Evolutionary conservation across 2,113 vertebrate genomes (phyloP).

Genomic region (Opisthocomus hoazin): DNA sequence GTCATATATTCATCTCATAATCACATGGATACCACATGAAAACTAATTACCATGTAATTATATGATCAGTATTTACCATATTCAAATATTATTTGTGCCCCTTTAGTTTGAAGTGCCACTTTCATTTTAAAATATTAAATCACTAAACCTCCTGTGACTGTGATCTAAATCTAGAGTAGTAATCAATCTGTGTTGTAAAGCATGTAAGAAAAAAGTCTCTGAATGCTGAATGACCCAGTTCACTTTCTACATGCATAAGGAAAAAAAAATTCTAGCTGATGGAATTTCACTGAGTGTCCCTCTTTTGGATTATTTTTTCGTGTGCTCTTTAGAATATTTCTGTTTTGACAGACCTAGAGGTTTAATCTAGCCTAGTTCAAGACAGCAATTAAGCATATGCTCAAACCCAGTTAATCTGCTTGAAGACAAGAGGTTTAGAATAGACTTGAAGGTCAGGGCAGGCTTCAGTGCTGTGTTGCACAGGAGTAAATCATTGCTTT

Average conservation of each 20-base stretch:
- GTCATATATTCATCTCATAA: conserved; percentile 6
- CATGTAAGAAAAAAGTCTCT: not conserved
- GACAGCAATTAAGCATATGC: not conserved
- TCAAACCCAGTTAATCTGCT: conserved; percentile 1
- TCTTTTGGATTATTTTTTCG: not conserved
- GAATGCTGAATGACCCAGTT: conserved; percentile 8
- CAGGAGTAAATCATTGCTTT: not conserved
- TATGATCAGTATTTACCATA: not conserved
- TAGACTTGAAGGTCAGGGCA: not conserved
- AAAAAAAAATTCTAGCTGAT: not conserved
- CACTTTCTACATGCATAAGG: not conserved
- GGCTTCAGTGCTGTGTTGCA: not conserved
- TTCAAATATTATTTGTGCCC: not conserved
- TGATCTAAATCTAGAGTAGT: conserved; percentile 18
- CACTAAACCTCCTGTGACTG: not conserved
- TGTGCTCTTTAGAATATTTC: not conserved
- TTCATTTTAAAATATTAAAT: conserved; percentile 46
- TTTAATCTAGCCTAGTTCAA: conserved; percentile 13
- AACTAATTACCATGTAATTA: conserved; percentile 49
- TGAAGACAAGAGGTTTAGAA: not conserved
- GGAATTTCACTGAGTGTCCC: not conserved
- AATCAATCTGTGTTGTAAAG: not conserved
- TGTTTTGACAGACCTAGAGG: not conserved
- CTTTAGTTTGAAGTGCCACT: conserved; percentile 37
- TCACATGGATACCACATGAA: not conserved